These are phyloP conservation scores for Trididemnum miniatum DNA, from an alignment of 23 tunicate species.

Conservation along the genomic window DNA sequence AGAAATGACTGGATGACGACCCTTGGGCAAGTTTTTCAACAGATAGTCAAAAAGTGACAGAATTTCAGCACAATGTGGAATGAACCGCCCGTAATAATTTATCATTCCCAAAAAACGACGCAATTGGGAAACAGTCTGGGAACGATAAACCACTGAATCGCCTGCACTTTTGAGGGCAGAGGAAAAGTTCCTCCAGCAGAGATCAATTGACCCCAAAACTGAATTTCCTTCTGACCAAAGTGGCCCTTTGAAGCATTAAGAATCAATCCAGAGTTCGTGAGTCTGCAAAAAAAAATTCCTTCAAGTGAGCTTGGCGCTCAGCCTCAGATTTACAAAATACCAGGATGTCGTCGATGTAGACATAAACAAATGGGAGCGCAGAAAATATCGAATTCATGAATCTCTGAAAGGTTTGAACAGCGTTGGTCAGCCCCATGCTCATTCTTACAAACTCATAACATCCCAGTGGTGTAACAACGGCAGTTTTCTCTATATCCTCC, in stretches of 20 bases:
- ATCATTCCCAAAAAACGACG: background rate
- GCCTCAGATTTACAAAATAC: background rate
- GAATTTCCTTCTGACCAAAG: background rate
- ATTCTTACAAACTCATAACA: background rate
- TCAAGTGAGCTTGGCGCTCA: background rate
- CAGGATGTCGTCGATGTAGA: background rate
- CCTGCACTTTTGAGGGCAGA: no score
- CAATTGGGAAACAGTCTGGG: background rate
- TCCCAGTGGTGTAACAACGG: background rate
- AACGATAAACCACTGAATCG: no score
- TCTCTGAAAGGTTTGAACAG: background rate
- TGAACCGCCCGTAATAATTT: background rate
- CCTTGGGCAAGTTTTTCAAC: background rate
- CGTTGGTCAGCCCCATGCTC: background rate
- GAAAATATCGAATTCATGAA: background rate
- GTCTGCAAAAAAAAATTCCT: background rate
- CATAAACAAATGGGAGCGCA: background rate
- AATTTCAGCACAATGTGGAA: background rate
- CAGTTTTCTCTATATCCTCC: background rate
- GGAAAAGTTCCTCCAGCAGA: no score
- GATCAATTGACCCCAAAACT: background rate
- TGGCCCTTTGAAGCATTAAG: background rate
- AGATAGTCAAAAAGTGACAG: background rate
- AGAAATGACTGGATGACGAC: background rate
- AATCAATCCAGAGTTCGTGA: background rate